Conservation (phyloP, 2,888 invertebrate species). For the Hesperia comma region DNA sequence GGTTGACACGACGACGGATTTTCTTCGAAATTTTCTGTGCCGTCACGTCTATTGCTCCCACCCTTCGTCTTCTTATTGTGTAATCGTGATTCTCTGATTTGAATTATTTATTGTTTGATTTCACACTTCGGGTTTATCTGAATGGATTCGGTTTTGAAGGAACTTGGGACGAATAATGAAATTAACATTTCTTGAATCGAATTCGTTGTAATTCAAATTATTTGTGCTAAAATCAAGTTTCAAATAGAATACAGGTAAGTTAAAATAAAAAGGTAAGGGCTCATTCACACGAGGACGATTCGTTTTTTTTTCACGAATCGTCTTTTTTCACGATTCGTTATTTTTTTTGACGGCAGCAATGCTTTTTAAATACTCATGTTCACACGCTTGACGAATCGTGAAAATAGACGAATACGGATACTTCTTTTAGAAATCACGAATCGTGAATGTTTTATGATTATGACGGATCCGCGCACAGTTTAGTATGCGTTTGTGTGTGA, state of each 20-base stretch:
- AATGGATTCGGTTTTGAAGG: slow-evolving; percentile 40
- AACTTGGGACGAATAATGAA: slow-evolving; percentile 38
- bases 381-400: too few relatives aligned
- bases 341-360: too few relatives aligned
- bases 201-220: slow-evolving; percentile 31
- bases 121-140: slow-evolving; percentile 58
- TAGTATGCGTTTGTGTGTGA: too few relatives aligned
- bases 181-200: slow-evolving; percentile 32
- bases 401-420: too few relatives aligned
- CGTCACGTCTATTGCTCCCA: slow-evolving; percentile 71
- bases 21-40: slow-evolving; percentile 75
- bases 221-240: slow-evolving; percentile 27
- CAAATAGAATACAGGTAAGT: slow-evolving; percentile 14
- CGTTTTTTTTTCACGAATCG: too few relatives aligned
- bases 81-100: slow-evolving; percentile 77
- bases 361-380: too few relatives aligned
- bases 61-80: slow-evolving; percentile 62
- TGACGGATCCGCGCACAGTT: too few relatives aligned
- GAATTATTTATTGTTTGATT: slow-evolving; percentile 82
- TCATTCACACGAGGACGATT: too few relatives aligned
- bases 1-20: slow-evolving; percentile 81
- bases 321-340: too few relatives aligned
- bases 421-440: too few relatives aligned
- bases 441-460: too few relatives aligned
- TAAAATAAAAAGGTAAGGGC: not conserved